These are phyloP conservation scores for Anolis apletophallus DNA, from an alignment of 2,797 vertebrate species.

Conservation along the genomic window DNA sequence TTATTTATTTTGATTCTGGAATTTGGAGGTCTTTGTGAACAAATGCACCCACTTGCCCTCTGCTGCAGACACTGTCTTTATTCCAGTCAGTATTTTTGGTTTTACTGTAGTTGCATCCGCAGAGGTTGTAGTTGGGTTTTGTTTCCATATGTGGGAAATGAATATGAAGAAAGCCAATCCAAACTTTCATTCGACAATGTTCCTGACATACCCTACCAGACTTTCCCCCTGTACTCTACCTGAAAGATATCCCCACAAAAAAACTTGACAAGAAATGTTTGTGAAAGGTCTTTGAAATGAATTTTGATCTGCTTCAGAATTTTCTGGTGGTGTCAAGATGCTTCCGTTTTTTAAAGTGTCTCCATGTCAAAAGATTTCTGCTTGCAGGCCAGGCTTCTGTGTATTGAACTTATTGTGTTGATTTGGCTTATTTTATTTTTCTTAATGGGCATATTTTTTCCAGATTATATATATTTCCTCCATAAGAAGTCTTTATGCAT, in stretches of 20 bases:
- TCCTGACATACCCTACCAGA: constrained; percentile 47
- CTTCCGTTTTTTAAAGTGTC: constrained; percentile 30
- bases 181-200: constrained; percentile 38
- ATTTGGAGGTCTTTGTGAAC: neutral
- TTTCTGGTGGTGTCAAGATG: constrained; percentile 22
- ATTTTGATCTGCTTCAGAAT: constrained; percentile 39
- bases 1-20: constrained; percentile 22
- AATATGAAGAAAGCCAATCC: neutral
- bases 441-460: constrained; percentile 44
- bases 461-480: constrained; percentile 52
- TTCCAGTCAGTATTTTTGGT: neutral
- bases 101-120: neutral
- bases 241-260: constrained; percentile 37
- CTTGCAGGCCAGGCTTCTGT: constrained; percentile 69
- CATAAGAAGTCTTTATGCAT: constrained; percentile 45
- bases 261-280: accelerated
- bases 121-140: constrained; percentile 30
- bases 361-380: constrained; percentile 46
- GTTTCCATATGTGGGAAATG: constrained; percentile 45
- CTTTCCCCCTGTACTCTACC: constrained; percentile 43
- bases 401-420: constrained; percentile 53
- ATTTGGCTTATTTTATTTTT: constrained; percentile 53
- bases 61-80: neutral
- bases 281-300: constrained; percentile 49
- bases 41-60: neutral